phyloP scores from a whole-genome alignment of 2,888 invertebrate species.

The Pristionchus mayeri region DNA sequence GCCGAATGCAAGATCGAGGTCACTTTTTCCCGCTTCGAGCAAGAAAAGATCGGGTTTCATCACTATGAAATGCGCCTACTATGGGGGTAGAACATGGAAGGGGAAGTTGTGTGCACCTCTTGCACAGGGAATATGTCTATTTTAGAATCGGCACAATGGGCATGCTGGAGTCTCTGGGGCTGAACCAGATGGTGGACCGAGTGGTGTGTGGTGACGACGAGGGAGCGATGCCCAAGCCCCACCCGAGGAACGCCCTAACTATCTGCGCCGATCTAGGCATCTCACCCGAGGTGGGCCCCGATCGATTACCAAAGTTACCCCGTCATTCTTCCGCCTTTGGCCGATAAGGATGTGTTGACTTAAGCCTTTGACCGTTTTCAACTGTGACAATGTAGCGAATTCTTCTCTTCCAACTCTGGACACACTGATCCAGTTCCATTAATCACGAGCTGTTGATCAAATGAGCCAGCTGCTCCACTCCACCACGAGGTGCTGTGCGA shows the following conservation, averaged over 20 bases:
- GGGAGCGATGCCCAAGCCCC: slow-evolving; percentile 77
- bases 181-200: slow-evolving; percentile 76
- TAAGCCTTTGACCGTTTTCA: neutral
- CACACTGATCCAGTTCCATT: slow-evolving; percentile 10
- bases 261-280: slow-evolving; percentile 70
- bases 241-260: slow-evolving; percentile 77
- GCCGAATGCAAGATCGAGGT: neutral
- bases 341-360: neutral
- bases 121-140: neutral
- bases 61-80: neutral
- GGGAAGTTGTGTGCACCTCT: too few relatives aligned
- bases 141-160: slow-evolving; percentile 69
- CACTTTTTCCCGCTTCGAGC: neutral
- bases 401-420: neutral
- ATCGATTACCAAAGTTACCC: too few relatives aligned
- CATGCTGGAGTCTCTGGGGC: slow-evolving; percentile 65
- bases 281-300: slow-evolving; percentile 62
- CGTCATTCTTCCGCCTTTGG: neutral
- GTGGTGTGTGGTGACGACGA: slow-evolving; percentile 79
- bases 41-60: neutral
- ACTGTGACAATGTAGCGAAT: slow-evolving; percentile 29
- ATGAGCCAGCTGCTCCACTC: too few relatives aligned
- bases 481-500: neutral
- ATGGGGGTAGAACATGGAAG: neutral
- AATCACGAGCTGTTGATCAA: slow-evolving; percentile 22